A percentile compares a stretch with the other conserved stretches of the same genome.
Conservation (phyloP, 2,113 vertebrate species). For the Cheirogaleus medius region DNA sequence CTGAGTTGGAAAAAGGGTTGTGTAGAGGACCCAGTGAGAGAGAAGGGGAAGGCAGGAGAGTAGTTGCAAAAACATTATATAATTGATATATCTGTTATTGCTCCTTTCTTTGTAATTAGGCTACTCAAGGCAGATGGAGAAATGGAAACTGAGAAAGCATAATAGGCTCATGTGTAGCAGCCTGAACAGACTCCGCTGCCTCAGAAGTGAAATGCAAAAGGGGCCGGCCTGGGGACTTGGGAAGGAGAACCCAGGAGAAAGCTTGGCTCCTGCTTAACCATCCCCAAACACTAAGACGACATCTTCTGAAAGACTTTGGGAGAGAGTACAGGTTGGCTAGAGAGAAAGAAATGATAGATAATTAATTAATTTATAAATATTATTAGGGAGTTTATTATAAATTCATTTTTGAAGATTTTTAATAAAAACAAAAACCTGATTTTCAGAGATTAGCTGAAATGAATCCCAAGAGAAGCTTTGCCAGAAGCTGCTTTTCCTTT, state of each 20-base stretch:
- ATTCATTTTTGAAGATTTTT: constrained; percentile 42
- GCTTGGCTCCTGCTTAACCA: constrained; percentile 2
- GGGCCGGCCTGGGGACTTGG: background rate
- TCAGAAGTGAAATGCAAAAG: background rate
- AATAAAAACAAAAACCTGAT: constrained; percentile 3
- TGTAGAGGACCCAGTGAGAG: background rate
- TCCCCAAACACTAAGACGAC: background rate
- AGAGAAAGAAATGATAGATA: background rate
- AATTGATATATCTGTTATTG: constrained; percentile 56
- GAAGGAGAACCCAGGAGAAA: background rate
- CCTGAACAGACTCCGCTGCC: background rate
- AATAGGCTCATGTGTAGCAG: background rate
- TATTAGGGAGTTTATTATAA: background rate
- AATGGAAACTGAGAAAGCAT: background rate
- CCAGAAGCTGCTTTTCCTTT: background rate
- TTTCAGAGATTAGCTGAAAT: constrained; percentile 15
- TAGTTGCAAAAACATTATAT: constrained; percentile 70
- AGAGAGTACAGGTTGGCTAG: background rate
- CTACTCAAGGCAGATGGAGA: background rate
- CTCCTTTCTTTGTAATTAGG: constrained; percentile 73
- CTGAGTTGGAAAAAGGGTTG: constrained; percentile 53
- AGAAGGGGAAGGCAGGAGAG: constrained; percentile 26
- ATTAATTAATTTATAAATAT: constrained; percentile 37
- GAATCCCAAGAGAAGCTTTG: background rate
- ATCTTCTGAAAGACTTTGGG: constrained; percentile 38